Percentiles rank a stretch among this genome's conserved stretches.
These are phyloP conservation scores for Coracias cyanogaster DNA, from an alignment of 2,797 vertebrate species.

Conservation along the genomic window DNA sequence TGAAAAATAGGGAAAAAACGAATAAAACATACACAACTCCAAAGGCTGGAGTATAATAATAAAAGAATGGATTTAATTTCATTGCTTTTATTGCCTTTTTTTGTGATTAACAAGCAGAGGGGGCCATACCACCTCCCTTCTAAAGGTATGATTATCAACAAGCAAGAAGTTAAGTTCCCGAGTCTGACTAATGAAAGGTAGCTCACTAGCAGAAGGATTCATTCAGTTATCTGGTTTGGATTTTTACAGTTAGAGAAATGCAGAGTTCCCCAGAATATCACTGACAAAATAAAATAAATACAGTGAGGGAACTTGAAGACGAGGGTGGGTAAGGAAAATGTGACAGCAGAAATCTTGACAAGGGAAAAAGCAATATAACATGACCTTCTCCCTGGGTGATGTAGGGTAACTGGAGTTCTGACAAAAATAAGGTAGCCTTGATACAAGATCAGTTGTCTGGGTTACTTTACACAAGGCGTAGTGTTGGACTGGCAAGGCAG, in stretches of 20 bases:
- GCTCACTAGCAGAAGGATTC: background rate
- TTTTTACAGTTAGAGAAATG: background rate
- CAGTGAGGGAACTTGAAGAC: background rate
- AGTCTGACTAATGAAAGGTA: background rate
- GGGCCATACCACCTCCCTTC: background rate
- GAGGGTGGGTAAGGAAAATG: background rate
- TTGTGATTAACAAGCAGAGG: background rate
- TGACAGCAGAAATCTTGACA: background rate
- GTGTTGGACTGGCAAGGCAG: background rate
- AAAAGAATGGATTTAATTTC: background rate
- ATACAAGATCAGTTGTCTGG: background rate
- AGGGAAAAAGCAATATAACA: background rate
- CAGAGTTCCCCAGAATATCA: background rate
- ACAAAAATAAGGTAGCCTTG: background rate
- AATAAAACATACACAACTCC: background rate
- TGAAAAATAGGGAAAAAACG: background rate
- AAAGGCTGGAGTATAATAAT: background rate
- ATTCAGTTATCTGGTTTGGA: background rate
- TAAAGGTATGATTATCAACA: background rate
- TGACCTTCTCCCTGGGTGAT: background rate
- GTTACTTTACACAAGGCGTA: background rate
- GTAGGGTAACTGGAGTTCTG: background rate
- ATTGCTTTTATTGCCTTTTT: background rate
- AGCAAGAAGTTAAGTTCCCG: background rate
- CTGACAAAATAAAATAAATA: background rate